Conservation (phyloP, 2,113 vertebrate species). For the Malurus elegans region DNA sequence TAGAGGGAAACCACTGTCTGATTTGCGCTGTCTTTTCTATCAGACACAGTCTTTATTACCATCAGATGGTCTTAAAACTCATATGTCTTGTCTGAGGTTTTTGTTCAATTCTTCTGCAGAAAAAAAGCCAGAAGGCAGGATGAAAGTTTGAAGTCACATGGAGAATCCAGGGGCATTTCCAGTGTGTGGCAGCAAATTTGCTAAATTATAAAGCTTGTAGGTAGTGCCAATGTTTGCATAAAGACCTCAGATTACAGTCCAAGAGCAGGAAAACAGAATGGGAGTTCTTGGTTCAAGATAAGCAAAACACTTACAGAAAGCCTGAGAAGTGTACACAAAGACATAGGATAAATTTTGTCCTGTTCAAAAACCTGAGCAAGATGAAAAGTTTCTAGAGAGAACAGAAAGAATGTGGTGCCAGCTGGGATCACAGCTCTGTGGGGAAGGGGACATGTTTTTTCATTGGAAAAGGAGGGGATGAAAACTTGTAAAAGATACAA, state of each 20-base stretch:
- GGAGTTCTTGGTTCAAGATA: neutral
- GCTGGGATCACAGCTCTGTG: neutral
- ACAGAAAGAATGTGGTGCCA: neutral
- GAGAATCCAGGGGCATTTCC: neutral
- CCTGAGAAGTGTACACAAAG: neutral
- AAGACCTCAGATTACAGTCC: neutral
- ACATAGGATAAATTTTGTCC: neutral
- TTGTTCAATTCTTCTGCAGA: neutral
- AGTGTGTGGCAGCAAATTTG: neutral
- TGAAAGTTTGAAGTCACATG: neutral
- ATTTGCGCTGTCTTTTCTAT: neutral
- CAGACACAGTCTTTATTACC: neutral
- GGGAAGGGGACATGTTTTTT: neutral
- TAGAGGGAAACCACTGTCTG: neutral
- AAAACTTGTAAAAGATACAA: neutral
- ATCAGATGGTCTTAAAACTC: neutral
- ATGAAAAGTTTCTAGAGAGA: neutral
- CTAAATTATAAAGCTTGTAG: neutral
- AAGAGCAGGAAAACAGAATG: neutral
- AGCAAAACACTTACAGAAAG: neutral
- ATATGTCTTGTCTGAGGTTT: neutral
- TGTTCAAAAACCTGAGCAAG: neutral
- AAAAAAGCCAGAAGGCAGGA: neutral
- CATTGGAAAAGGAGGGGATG: neutral
- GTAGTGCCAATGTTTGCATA: neutral